Base-by-base conservation (phyloP, 2,113 vertebrate species). In the Machaerirhynchus nigripectus region DNA sequence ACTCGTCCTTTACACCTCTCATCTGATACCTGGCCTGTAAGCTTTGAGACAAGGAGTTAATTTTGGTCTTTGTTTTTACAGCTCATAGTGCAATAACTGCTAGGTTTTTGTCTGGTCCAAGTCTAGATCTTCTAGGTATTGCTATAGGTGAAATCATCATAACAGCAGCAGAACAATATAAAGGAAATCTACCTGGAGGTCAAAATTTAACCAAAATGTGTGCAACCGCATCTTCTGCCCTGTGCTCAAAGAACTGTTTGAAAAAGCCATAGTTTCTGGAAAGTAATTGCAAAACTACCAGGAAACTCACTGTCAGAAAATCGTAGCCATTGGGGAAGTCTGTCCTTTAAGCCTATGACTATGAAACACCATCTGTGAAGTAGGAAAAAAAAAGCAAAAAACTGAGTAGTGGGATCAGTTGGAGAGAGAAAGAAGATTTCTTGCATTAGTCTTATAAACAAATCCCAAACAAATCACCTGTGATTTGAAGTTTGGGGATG, bases 1-100 rank as follows among this genome's bases (percentile, higher is more conserved):
- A 13, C 9, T 77, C 1, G 1, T 59, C 28, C 10, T 89, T 94
- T 70, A 28, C 26, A 30, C 35, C 82, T 79, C 28, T 87, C 10
- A 40, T 53, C 31, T 71, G 11, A 79, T 68, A 35, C 17, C 71
- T 14, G 23, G 35, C 37, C 27, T 68, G 15, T 44, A 68, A 91
- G 10, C 17, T 81, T 81, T 60, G 68, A 91, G 53, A 75, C 2
- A 90, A 73, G 83, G 24, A 31, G 6, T 84, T 77, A 46, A 42
- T 82, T 92, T 77, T 70, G 10, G 84, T 88, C 55, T 86, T 60
- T 84, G 9, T 84, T 93, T 91, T 39, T 68, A 56, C 19, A 81
- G 31, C 28, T 91, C 53, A 74, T 17, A 87, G 39, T 56, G 60
- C n/a, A 78, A 67, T 87, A 56, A 52, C 44, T 50, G 35, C 33